A percentile compares a stretch with the other conserved stretches of the same genome.
These are phyloP conservation scores for Germaria angustata DNA, from an alignment of 2,888 invertebrate genomes.

Conservation along the genomic window DNA sequence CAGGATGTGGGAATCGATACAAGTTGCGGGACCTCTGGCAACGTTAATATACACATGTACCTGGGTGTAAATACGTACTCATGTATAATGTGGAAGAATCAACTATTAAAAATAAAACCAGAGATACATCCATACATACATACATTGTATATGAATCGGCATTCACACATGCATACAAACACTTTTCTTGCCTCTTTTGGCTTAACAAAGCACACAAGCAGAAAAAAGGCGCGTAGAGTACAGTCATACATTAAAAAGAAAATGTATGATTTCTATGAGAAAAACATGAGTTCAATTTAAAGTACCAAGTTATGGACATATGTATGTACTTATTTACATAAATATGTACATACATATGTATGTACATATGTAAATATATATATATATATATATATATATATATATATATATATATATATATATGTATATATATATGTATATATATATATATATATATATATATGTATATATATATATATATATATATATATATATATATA, in stretches of 20 bases:
- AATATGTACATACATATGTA: neutral
- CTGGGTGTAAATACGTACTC: too few species aligned
- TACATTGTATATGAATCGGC: too few species aligned
- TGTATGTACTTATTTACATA: neutral
- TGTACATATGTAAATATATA: too few species aligned
- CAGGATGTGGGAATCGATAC: too few species aligned
- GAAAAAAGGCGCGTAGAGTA: conserved; percentile 68
- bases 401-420: too few species aligned
- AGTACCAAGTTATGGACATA: neutral
- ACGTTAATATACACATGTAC: too few species aligned
- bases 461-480: too few species aligned
- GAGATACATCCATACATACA: conserved; percentile 38
- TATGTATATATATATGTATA: too few species aligned
- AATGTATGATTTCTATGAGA: conserved; percentile 43
- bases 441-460: too few species aligned
- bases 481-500: too few species aligned
- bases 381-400: too few species aligned
- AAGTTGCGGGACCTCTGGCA: too few species aligned
- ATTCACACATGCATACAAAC: conserved; percentile 24
- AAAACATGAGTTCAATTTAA: neutral
- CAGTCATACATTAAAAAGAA: conserved; percentile 67
- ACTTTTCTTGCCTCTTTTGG: conserved; percentile 53
- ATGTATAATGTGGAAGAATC: conserved; percentile 32
- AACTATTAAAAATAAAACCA: conserved; percentile 33
- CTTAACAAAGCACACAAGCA: conserved; percentile 64